Conservation (phyloP, 2,797 vertebrate genomes). For the Diceros bicornis region DNA sequence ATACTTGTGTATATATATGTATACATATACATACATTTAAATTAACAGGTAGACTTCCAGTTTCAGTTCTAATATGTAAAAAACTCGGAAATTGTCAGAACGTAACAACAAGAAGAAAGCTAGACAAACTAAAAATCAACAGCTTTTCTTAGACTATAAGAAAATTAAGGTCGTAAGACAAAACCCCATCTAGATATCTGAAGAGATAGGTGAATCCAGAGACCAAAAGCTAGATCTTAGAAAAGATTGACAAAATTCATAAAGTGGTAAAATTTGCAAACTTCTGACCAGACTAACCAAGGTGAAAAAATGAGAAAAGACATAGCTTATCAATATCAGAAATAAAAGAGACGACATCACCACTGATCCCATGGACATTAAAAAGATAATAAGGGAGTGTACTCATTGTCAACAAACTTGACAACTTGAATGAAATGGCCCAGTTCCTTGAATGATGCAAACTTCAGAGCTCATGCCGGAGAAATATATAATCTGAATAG, state of each 20-base stretch:
- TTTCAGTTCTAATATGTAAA: background rate
- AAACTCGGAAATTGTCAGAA: background rate
- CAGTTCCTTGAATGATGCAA: background rate
- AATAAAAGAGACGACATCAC: background rate
- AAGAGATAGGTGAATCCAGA: background rate
- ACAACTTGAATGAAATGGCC: background rate
- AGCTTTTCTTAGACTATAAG: background rate
- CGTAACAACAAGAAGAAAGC: background rate
- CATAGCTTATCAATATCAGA: background rate
- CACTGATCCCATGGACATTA: background rate
- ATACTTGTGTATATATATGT: background rate
- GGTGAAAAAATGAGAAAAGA: background rate
- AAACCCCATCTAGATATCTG: background rate
- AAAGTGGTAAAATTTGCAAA: slow-evolving; percentile 10
- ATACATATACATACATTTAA: background rate
- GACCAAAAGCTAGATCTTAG: background rate
- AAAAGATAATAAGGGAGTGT: background rate
- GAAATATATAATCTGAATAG: background rate
- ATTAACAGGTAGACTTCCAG: background rate
- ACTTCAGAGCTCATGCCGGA: background rate
- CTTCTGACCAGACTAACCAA: background rate
- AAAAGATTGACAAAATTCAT: background rate
- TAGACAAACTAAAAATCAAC: background rate
- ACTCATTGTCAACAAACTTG: background rate
- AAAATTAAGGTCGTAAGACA: background rate